Percentiles rank a stretch among this genome's conserved stretches.
Conservation (phyloP, 2,113 vertebrate species). For the Epinephelus lanceolatus region DNA sequence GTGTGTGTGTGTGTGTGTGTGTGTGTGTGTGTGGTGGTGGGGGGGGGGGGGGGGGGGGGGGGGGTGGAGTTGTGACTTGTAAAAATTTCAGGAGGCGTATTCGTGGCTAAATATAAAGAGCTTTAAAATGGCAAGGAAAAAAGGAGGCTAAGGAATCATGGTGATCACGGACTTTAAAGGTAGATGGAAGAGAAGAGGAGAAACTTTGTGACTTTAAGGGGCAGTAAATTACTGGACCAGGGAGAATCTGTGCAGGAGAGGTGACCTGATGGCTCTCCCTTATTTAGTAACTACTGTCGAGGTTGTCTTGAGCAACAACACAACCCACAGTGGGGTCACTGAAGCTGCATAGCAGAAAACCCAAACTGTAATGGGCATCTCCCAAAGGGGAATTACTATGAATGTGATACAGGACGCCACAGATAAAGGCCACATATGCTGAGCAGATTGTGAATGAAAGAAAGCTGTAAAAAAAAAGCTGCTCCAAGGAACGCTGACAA, state of each 20-base stretch:
- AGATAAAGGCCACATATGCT: conserved; percentile 39
- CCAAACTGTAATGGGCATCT: conserved; percentile 1
- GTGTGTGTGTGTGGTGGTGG: no score
- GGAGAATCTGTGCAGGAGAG: not conserved
- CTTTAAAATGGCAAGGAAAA: conserved; percentile 28
- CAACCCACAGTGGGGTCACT: not conserved
- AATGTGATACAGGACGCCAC: conserved; percentile 18
- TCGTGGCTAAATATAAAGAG: conserved; percentile 41
- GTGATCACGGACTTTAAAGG: no score
- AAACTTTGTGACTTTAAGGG: not conserved
- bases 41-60: no score
- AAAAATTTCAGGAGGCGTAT: conserved; percentile 43
- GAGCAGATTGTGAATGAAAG: conserved; percentile 29
- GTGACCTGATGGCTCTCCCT: not conserved
- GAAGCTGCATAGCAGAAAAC: not conserved
- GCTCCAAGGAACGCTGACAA: conserved; percentile 7
- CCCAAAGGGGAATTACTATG: conserved; percentile 20
- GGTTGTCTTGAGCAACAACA: conserved; percentile 16
- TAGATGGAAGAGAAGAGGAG: not conserved
- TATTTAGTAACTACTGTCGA: conserved; percentile 1
- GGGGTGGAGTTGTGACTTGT: conserved; percentile 44
- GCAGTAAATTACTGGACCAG: not conserved
- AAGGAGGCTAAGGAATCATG: not conserved
- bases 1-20: not conserved
- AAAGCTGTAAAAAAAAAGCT: conserved; percentile 20